phyloP scores from a whole-genome alignment of 2,888 invertebrate genomes.

The Ophion costatus region DNA sequence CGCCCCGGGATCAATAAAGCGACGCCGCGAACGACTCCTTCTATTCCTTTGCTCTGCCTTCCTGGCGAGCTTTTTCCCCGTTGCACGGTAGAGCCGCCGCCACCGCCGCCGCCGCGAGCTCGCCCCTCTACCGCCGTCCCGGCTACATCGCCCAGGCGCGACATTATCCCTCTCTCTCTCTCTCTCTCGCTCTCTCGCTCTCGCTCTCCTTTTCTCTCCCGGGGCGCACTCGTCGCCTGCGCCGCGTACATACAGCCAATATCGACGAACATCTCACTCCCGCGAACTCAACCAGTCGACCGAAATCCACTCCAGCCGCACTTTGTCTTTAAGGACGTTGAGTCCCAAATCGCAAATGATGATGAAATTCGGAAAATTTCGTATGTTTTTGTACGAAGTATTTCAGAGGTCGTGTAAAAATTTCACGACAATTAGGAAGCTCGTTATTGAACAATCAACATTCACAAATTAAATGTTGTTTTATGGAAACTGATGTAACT shows the following conservation, averaged over 20 bases:
- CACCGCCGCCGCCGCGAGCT: conserved; percentile 75
- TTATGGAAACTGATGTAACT: too few species aligned
- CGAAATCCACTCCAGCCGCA: conserved; percentile 4
- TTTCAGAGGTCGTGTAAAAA: too few species aligned
- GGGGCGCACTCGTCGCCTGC: conserved; percentile 15
- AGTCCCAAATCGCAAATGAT: too few species aligned
- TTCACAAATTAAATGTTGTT: too few species aligned
- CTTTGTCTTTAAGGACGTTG: not conserved
- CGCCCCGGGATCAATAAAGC: conserved; percentile 83
- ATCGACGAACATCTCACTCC: conserved; percentile 32
- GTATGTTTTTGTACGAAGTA: too few species aligned
- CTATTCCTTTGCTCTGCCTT: conserved; percentile 78
- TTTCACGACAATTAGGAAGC: too few species aligned
- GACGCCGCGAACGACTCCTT: conserved; percentile 82
- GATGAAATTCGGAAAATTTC: too few species aligned
- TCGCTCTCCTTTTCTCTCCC: conserved; percentile 32
- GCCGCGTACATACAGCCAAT: conserved; percentile 27
- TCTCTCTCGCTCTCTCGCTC: conserved; percentile 34
- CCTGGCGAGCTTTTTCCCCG: conserved; percentile 72
- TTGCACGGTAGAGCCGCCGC: conserved; percentile 73
- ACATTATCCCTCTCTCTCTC: conserved; percentile 17
- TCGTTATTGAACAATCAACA: too few species aligned
- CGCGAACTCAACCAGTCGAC: conserved; percentile 12
- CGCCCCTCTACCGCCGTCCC: conserved; percentile 70
- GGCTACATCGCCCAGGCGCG: conserved; percentile 53